Evolutionary conservation across 2,888 invertebrate species (phyloP).

Genomic region (Poecilobothrus nobilitatus): DNA sequence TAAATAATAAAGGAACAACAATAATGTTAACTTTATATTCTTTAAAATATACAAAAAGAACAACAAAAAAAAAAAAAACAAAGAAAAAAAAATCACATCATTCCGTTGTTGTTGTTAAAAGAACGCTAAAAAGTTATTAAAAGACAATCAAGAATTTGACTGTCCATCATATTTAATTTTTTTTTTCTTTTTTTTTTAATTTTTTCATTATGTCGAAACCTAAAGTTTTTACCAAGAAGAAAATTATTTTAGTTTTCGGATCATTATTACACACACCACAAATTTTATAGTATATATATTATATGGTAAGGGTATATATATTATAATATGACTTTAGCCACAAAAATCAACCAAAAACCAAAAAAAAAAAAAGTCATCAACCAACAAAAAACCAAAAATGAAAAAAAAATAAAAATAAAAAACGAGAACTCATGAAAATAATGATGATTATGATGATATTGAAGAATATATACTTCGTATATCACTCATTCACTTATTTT

Average conservation of each 20-base stretch:
- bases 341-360: too few relatives aligned
- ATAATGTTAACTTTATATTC: too few relatives aligned
- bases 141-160: constrained; percentile 11
- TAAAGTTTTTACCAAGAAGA: too few relatives aligned
- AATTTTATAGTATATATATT: too few relatives aligned
- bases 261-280: background rate
- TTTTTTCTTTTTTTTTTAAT: background rate
- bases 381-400: background rate
- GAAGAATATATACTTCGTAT: background rate
- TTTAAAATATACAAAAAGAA: too few relatives aligned
- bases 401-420: background rate
- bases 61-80: too few relatives aligned
- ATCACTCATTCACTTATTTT: background rate
- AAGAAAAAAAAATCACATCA: too few relatives aligned
- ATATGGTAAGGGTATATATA: background rate
- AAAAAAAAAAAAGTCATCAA: background rate
- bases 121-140: constrained; percentile 9
- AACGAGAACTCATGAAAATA: background rate
- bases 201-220: too few relatives aligned
- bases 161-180: background rate
- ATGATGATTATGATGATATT: constrained; percentile 6
- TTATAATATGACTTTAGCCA: background rate
- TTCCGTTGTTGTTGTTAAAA: background rate
- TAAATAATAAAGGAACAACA: too few relatives aligned
- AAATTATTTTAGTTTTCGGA: too few relatives aligned